Evolutionary conservation across 2,113 vertebrate genomes (phyloP).

Genomic region (Leptocoma aspasia): DNA sequence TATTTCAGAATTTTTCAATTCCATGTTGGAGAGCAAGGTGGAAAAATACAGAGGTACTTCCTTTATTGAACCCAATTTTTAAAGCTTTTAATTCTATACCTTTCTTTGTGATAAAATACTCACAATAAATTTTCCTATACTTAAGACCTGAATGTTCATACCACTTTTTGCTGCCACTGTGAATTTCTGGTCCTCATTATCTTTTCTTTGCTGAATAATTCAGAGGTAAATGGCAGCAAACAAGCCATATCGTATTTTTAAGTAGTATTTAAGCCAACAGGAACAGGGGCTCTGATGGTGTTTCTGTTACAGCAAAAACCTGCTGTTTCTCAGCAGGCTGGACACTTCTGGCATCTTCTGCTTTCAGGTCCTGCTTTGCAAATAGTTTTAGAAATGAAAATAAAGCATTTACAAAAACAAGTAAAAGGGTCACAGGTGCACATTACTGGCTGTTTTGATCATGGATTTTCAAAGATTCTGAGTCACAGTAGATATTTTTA

Average conservation of each 20-base stretch:
- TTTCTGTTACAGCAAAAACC: background rate
- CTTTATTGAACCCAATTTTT: background rate
- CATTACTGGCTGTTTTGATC: background rate
- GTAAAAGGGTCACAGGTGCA: slow-evolving; percentile 14
- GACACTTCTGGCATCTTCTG: background rate
- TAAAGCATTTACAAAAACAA: background rate
- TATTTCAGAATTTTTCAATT: background rate
- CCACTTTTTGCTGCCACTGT: background rate
- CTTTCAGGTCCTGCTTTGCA: background rate
- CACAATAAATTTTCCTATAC: background rate
- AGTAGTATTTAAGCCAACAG: background rate
- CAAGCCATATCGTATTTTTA: background rate
- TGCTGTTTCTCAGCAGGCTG: background rate
- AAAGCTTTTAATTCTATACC: background rate
- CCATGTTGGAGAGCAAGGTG: background rate
- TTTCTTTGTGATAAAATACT: background rate
- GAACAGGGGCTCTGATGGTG: background rate
- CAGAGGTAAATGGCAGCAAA: background rate
- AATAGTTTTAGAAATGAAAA: background rate
- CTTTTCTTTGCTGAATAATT: background rate
- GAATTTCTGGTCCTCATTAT: background rate
- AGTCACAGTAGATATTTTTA: slow-evolving; percentile 33
- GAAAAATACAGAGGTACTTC: background rate
- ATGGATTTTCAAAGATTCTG: slow-evolving; percentile 33
- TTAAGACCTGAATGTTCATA: background rate